Percentiles rank a stretch among this genome's conserved stretches.
These are phyloP conservation scores for Chymomyza procnemis DNA, from an alignment of 2,888 invertebrate species.

Conservation along the genomic window DNA sequence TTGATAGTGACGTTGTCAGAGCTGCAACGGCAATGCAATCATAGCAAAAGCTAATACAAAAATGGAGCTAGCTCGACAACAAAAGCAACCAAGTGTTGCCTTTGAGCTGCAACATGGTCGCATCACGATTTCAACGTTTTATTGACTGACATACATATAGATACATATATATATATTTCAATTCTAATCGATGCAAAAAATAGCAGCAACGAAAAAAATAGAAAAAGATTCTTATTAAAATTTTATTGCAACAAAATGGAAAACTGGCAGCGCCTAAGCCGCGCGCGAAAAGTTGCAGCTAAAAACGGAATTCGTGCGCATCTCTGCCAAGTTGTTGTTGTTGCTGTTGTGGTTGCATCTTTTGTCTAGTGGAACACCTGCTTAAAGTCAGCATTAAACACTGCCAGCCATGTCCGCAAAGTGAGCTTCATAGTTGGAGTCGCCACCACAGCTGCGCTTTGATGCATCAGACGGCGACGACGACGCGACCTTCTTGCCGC, in stretches of 20 bases:
- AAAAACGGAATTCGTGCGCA: conserved; percentile 73
- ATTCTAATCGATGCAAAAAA: conserved; percentile 52
- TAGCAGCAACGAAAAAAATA: conserved; percentile 20
- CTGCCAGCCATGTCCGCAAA: conserved; percentile 3
- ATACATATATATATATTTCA: conserved; percentile 29
- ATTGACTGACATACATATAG: conserved; percentile 30
- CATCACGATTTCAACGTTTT: conserved; percentile 59
- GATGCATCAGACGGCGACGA: conserved; percentile 42
- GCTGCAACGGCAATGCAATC: conserved; percentile 32
- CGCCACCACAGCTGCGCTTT: conserved; percentile 51
- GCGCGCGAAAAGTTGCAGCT: conserved; percentile 52
- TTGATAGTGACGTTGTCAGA: conserved; percentile 17
- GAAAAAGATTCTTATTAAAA: conserved; percentile 58
- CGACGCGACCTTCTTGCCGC: conserved; percentile 66
- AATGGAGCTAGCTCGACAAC: conserved; percentile 52
- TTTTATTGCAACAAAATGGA: conserved; percentile 69
- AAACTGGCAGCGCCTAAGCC: conserved; percentile 43
- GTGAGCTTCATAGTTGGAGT: conserved; percentile 42
- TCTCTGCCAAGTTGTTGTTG: conserved; percentile 57
- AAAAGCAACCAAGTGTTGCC: conserved; percentile 37
- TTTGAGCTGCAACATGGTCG: conserved; percentile 21
- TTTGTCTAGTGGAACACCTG: conserved; percentile 68
- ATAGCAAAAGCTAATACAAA: conserved; percentile 42
- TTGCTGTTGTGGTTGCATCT: conserved; percentile 39
- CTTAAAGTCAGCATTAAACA: conserved; percentile 48